Percentiles rank a stretch among this genome's conserved stretches.
These are phyloP conservation scores for Mythimna impura DNA, from an alignment of 2,888 invertebrate genomes.

Conservation along the genomic window DNA sequence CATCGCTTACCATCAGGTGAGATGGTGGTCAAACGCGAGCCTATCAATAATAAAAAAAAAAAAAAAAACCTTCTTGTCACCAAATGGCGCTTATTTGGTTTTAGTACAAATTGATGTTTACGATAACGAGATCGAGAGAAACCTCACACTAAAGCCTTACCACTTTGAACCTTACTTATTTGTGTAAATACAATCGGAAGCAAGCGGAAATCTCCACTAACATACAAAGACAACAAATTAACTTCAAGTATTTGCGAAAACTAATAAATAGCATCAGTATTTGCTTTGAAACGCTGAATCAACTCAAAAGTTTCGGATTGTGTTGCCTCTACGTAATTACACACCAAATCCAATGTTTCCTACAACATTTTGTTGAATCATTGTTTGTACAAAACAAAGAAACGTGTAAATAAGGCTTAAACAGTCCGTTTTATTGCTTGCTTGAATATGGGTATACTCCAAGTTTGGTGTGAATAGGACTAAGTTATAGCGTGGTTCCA, in stretches of 20 bases:
- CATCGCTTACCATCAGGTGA: too few species aligned
- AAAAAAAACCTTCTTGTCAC: too few species aligned
- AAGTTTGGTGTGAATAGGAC: not conserved
- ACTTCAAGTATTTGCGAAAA: not conserved
- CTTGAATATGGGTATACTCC: not conserved
- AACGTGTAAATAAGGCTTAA: slow-evolving; percentile 1
- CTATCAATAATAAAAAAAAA: too few species aligned
- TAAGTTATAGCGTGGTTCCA: not conserved
- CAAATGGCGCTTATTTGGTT: too few species aligned
- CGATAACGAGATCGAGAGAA: too few species aligned
- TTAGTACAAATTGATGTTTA: too few species aligned
- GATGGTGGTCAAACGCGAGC: too few species aligned
- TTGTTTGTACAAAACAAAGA: slow-evolving; percentile 17
- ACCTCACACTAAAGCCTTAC: too few species aligned
- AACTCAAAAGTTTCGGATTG: not conserved
- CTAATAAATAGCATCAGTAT: not conserved
- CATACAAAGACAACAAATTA: not conserved
- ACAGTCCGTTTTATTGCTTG: not conserved
- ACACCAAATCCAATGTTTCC: not conserved
- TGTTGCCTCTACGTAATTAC: slow-evolving; percentile 3
- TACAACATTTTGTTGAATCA: slow-evolving; percentile 14
- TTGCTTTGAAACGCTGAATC: slow-evolving; percentile 20
- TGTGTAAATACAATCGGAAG: too few species aligned
- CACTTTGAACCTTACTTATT: too few species aligned
- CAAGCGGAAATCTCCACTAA: not conserved